Conservation (phyloP, 2,797 vertebrate species). For the Anabas testudineus region DNA sequence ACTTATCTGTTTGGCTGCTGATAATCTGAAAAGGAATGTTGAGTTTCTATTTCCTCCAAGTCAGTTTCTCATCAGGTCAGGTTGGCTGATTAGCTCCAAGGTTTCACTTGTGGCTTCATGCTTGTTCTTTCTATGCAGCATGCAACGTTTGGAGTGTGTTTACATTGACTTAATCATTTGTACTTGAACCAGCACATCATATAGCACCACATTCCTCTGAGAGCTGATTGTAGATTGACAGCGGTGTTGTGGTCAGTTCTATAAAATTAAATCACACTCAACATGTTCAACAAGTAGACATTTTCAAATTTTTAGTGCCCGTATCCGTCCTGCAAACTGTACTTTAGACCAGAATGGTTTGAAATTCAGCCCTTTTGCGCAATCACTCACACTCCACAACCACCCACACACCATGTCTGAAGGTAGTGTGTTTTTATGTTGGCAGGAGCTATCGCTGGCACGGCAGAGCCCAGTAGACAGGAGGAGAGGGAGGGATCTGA, state of each 20-base stretch:
- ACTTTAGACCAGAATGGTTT: slow-evolving; percentile 41
- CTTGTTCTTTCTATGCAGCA: slow-evolving; percentile 60
- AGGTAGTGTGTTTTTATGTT: slow-evolving; percentile 53
- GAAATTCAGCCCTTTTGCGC: slow-evolving; percentile 35
- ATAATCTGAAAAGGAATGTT: slow-evolving; percentile 55
- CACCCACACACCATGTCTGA: slow-evolving; percentile 52
- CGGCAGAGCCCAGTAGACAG: slow-evolving; percentile 68
- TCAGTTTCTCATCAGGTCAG: slow-evolving; percentile 31
- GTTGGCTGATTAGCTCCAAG: slow-evolving; percentile 44
- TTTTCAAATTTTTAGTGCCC: neutral
- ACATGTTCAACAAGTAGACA: neutral
- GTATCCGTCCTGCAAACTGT: slow-evolving; percentile 21
- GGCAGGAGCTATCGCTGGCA: slow-evolving; percentile 75
- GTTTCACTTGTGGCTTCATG: slow-evolving; percentile 17
- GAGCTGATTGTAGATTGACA: slow-evolving; percentile 1
- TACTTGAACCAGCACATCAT: slow-evolving; percentile 4
- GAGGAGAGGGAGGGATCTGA: slow-evolving; percentile 78
- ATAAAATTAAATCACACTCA: neutral
- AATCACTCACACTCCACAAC: slow-evolving; percentile 24
- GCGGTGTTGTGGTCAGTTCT: neutral
- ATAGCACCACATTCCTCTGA: neutral
- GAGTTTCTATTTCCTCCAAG: slow-evolving; percentile 69
- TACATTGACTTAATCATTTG: slow-evolving; percentile 50
- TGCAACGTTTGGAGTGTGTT: slow-evolving; percentile 34
- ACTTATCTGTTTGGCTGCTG: slow-evolving; percentile 41